A percentile compares a stretch with the other conserved stretches of the same genome.
phyloP scores from a whole-genome alignment of 2,113 vertebrate species.

The Conger conger region DNA sequence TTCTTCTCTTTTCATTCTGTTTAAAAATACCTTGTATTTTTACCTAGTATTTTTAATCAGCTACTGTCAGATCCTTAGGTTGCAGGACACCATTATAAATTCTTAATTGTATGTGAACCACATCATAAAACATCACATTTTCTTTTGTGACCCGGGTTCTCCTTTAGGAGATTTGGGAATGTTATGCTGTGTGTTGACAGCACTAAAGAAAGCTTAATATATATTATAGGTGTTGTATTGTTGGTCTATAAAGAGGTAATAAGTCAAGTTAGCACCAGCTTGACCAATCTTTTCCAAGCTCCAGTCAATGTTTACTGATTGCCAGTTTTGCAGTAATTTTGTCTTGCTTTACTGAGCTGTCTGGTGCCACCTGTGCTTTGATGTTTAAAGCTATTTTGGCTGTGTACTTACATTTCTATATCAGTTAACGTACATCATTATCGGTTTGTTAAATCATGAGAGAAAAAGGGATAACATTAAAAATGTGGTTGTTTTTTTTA shows the following conservation, averaged over 20 bases:
- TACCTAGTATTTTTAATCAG: no score
- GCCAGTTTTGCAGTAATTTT: not conserved
- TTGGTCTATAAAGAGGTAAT: slow-evolving; percentile 21
- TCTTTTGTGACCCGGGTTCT: slow-evolving; percentile 36
- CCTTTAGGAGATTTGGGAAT: slow-evolving; percentile 19
- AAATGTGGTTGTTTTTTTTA: not conserved
- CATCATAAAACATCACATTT: not conserved
- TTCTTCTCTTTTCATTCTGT: not conserved
- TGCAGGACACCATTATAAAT: not conserved
- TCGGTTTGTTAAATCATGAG: not conserved
- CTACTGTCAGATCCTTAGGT: not conserved
- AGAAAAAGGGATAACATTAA: not conserved
- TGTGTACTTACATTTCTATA: not conserved
- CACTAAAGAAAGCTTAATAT: slow-evolving; percentile 39
- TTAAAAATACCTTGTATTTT: no score
- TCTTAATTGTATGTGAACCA: not conserved
- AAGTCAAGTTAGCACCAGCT: slow-evolving; percentile 26
- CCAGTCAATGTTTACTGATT: not conserved
- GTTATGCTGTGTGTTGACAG: slow-evolving; percentile 29
- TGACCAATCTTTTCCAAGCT: slow-evolving; percentile 31
- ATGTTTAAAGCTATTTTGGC: not conserved
- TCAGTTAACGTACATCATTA: not conserved
- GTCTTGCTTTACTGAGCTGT: slow-evolving; percentile 6
- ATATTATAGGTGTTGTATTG: slow-evolving; percentile 45
- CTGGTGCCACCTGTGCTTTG: not conserved